Evolutionary conservation across 2,888 invertebrate genomes (phyloP).

Genomic region (Orthosia incerta): DNA sequence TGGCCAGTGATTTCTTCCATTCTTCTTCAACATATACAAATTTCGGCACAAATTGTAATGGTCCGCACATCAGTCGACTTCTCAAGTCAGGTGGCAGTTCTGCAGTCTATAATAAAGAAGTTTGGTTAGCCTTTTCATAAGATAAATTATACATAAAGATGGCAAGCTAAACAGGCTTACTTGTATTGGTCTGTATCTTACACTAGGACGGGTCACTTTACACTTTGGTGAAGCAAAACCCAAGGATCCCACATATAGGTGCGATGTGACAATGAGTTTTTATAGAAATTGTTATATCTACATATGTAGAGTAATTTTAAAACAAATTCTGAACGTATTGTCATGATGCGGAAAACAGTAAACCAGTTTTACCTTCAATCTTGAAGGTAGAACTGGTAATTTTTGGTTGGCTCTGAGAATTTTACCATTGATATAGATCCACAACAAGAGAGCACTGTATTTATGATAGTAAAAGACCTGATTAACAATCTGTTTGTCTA

Average conservation of each 20-base stretch:
- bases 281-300: no score
- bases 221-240: no score
- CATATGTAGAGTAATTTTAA: no score
- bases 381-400: not conserved
- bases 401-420: not conserved
- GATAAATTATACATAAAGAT: not conserved
- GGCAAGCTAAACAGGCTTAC: not conserved
- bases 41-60: slow-evolving; percentile 84
- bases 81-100: slow-evolving; percentile 84
- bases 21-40: slow-evolving; percentile 88
- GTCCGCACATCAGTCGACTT: slow-evolving; percentile 78
- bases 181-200: not conserved
- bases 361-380: no score
- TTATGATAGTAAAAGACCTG: not conserved
- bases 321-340: no score
- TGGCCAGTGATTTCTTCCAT: slow-evolving; percentile 72
- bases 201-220: no score
- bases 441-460: not conserved
- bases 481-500: not conserved
- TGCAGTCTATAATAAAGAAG: slow-evolving; percentile 78
- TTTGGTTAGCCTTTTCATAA: not conserved
- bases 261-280: no score
- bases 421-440: not conserved
- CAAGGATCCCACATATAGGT: no score
- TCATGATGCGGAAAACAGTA: no score